These are phyloP conservation scores for Podiceps cristatus DNA, from an alignment of 2,113 vertebrate genomes.

Conservation along the genomic window DNA sequence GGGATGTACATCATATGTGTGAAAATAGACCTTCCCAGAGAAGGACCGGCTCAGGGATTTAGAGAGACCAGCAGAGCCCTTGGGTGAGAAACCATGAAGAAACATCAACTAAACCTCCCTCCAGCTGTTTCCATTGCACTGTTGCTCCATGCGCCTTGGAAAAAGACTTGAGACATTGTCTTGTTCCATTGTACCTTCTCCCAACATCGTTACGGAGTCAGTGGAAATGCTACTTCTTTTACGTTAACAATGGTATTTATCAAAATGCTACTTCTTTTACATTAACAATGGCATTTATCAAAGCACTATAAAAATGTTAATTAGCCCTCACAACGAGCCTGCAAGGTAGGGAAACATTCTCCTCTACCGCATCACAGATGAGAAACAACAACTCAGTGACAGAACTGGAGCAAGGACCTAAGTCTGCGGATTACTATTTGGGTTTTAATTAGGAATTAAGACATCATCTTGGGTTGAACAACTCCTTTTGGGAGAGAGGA, in stretches of 20 bases:
- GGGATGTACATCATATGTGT: neutral
- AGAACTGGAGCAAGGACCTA: neutral
- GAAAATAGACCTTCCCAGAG: neutral
- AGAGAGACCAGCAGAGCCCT: neutral
- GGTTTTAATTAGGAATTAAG: neutral
- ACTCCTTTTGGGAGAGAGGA: neutral
- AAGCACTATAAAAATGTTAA: slow-evolving; percentile 44
- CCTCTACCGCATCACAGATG: neutral
- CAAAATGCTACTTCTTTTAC: neutral
- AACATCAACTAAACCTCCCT: neutral
- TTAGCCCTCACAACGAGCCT: slow-evolving; percentile 25
- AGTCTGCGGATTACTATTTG: neutral
- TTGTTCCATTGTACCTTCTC: neutral
- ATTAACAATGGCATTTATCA: slow-evolving; percentile 42
- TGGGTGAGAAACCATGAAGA: neutral
- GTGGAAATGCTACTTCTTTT: neutral
- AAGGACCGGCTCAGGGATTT: neutral
- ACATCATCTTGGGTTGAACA: neutral
- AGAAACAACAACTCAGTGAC: neutral
- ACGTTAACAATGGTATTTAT: neutral
- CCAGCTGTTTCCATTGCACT: neutral
- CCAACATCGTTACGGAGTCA: neutral
- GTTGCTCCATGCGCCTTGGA: neutral
- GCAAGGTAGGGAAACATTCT: neutral
- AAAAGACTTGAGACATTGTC: neutral